These are phyloP conservation scores for Xanthostigma xanthostigma DNA, from an alignment of 2,888 invertebrate genomes.

Conservation along the genomic window DNA sequence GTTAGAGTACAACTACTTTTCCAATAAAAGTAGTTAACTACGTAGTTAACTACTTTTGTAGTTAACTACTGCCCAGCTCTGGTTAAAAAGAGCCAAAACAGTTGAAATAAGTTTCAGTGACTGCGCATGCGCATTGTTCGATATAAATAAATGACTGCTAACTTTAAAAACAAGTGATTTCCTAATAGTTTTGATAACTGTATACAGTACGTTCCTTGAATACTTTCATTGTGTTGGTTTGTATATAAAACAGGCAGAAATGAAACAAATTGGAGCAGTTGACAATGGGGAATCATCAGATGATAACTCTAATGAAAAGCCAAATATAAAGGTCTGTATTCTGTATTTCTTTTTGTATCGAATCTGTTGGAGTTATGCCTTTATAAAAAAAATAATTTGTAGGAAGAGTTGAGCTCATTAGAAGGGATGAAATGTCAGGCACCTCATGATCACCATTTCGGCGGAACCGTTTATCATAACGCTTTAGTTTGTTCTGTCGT, in stretches of 20 bases:
- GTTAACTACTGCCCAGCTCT: too few species aligned
- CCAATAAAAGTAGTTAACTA: too few species aligned
- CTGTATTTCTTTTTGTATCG: neutral
- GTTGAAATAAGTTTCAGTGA: too few species aligned
- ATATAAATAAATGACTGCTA: too few species aligned
- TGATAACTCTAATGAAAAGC: neutral
- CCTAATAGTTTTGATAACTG: too few species aligned
- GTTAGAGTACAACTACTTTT: too few species aligned
- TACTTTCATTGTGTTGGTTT: too few species aligned
- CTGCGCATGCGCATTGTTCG: too few species aligned
- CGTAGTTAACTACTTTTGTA: too few species aligned
- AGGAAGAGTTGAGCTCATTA: slow-evolving; percentile 49
- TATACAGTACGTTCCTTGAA: too few species aligned
- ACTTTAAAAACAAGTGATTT: too few species aligned
- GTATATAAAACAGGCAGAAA: slow-evolving; percentile 17
- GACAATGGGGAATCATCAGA: slow-evolving; percentile 7
- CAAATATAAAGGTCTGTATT: neutral
- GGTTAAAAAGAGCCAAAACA: too few species aligned
- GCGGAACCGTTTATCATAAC: slow-evolving; percentile 65
- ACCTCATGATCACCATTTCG: slow-evolving; percentile 68
- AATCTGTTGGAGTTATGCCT: slow-evolving; percentile 8
- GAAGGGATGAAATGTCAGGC: slow-evolving; percentile 80
- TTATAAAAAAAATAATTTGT: slow-evolving; percentile 18
- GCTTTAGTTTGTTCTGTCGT: slow-evolving; percentile 65
- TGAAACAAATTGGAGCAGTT: slow-evolving; percentile 22